A percentile compares a stretch with the other conserved stretches of the same genome.
Conservation (phyloP, 23 tunicate species). For the Diplosoma virens region DNA sequence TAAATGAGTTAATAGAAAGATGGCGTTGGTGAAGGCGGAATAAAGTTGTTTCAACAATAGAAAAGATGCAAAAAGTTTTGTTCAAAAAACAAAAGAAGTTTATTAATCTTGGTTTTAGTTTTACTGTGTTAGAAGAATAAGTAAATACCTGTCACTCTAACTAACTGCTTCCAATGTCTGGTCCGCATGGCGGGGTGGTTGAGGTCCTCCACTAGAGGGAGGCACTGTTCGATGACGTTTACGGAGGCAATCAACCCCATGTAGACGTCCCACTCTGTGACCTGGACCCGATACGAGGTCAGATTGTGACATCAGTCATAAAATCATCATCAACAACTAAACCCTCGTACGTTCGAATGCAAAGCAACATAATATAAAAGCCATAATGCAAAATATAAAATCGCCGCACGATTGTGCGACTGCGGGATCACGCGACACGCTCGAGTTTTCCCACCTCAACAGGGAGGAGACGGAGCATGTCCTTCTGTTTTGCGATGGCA, state of each 20-base stretch:
- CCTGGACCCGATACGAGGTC: slow-evolving; percentile 31
- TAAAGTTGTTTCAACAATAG: too few relatives aligned
- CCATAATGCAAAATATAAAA: too few relatives aligned
- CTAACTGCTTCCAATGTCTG: slow-evolving; percentile 94
- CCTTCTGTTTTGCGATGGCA: slow-evolving; percentile 68
- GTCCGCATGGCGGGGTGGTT: slow-evolving; percentile 94
- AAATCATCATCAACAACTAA: too few relatives aligned
- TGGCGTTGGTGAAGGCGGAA: neutral
- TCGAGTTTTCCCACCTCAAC: slow-evolving; percentile 51
- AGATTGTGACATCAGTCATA: neutral
- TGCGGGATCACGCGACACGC: too few relatives aligned
- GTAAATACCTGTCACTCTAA: slow-evolving; percentile 82
- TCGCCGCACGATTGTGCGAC: too few relatives aligned
- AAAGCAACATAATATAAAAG: too few relatives aligned
- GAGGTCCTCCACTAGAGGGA: slow-evolving; percentile 82
- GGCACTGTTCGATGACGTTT: slow-evolving; percentile 69
- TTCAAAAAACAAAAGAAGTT: too few relatives aligned
- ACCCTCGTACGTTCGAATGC: too few relatives aligned
- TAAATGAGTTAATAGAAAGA: neutral
- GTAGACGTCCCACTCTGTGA: slow-evolving; percentile 87
- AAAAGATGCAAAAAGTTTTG: too few relatives aligned
- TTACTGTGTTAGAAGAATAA: neutral
- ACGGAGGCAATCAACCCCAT: slow-evolving; percentile 75
- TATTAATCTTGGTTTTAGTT: neutral
- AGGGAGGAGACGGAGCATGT: slow-evolving; percentile 60